Base-by-base conservation (phyloP, 2,797 vertebrate species). In the Pteropus rufus region DNA sequence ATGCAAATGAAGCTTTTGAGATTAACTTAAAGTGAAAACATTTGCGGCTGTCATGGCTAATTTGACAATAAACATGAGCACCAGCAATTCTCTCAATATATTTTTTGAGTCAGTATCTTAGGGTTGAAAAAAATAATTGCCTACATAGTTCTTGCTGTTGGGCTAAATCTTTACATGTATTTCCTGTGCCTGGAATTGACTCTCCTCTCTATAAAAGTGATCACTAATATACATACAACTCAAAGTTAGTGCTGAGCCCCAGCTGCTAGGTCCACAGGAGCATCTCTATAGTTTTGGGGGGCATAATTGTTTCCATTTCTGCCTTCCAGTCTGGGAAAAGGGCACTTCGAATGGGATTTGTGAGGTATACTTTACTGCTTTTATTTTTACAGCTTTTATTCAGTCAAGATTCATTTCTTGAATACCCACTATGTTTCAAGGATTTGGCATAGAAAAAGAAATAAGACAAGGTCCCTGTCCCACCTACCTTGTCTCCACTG, bases 1-100 rank as follows among this genome's bases (percentile, higher is more conserved):
- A 69, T 77, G 24, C 34, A 96, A 91, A 86, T 83, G 31, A 95
- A 84, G 76, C 52, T 82, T 93, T 67, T 58, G 60, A 73, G 46
- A 86, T 89, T 0, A 34, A 15, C 46, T 3, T 6, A 86, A 93
- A 89, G 65, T 89, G 31, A 58, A 39, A 88, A 91, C 24, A 2
- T n/a, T 21, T 39, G 41, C 36, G 34, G 64, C 52, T 85, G 89
- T 69, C 73, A 39, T 89, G 73, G 69, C 54, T 96, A 70, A 96
- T 92, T 77, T 88, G 76, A 88, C 11, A 23, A 60, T 93, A 89
- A 92, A 79, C 69, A 54, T 46, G 41, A 95, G 6, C 1, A 3
- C 41, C 62, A 89, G 41, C 77, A 88, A 81, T 87, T 80, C 58
- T 90, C 2, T 36, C 29, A 75, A 93, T 80, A 31, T 31, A 67